Evolutionary conservation across 2,888 invertebrate genomes (phyloP).

Genomic region (Cerastis leucographa): DNA sequence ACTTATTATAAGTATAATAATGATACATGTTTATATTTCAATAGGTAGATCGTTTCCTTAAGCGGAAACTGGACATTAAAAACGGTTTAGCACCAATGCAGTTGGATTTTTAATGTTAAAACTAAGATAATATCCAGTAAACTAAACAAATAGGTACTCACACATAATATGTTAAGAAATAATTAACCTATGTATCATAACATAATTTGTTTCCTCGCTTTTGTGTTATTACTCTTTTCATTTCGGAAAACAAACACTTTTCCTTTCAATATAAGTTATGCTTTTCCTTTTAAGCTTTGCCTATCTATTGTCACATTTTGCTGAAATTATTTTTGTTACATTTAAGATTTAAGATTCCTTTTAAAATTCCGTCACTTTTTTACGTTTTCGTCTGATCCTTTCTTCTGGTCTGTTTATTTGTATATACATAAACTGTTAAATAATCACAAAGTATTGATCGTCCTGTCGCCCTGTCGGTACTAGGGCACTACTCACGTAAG

Average conservation of each 20-base stretch:
- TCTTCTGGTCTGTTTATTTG: background rate
- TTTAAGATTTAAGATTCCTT: background rate
- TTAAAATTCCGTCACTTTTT: background rate
- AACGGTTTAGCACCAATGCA: slow-evolving; percentile 18
- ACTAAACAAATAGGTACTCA: background rate
- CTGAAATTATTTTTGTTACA: background rate
- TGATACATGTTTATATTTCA: slow-evolving; percentile 44
- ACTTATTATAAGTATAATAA: slow-evolving; percentile 52
- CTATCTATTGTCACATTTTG: background rate
- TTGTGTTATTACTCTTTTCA: background rate
- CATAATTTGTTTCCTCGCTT: background rate
- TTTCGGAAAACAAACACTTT: background rate
- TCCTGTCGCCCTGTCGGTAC: slow-evolving; percentile 76
- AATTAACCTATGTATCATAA: background rate
- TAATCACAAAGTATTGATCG: slow-evolving; percentile 10
- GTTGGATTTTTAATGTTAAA: slow-evolving; percentile 9
- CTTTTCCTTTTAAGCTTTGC: background rate
- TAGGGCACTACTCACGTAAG: slow-evolving; percentile 85
- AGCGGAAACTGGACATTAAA: slow-evolving; percentile 47
- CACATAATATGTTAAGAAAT: background rate
- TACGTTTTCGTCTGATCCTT: background rate
- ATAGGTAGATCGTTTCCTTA: slow-evolving; percentile 34
- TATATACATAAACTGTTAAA: background rate
- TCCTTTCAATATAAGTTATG: background rate
- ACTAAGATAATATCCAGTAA: background rate